Evolutionary conservation across 2,113 vertebrate species (phyloP).

Genomic region (Stomatorhinus ivindoensis): DNA sequence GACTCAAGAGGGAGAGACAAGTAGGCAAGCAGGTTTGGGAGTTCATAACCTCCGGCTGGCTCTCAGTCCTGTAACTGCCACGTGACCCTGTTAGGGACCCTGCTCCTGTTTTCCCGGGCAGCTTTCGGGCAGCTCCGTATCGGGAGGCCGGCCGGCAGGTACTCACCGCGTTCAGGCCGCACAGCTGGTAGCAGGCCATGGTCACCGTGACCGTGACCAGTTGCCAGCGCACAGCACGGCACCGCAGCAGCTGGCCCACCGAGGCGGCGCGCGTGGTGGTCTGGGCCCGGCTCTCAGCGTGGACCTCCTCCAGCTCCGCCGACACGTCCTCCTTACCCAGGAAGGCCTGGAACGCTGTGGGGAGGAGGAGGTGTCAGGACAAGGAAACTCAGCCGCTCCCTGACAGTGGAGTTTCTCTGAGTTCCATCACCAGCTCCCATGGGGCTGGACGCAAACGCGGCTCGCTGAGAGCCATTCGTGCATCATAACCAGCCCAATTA

Average conservation of each 20-base stretch:
- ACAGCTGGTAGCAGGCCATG: constrained; percentile 93
- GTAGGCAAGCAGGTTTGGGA: not conserved
- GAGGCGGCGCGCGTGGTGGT: constrained; percentile 58
- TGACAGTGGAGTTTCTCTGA: not conserved
- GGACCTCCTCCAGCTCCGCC: constrained; percentile 73
- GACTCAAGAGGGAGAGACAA: not conserved
- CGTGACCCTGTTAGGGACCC: not conserved
- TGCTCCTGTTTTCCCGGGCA: not conserved
- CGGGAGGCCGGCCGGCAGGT: not conserved
- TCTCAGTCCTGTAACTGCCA: not conserved
- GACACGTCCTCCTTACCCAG: constrained; percentile 77
- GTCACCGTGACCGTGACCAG: constrained; percentile 69
- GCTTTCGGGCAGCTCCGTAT: not conserved
- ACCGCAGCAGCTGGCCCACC: constrained; percentile 62
- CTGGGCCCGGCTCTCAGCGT: constrained; percentile 65
- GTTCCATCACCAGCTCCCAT: not conserved
- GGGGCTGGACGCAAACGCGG: not conserved
- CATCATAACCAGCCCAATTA: not conserved
- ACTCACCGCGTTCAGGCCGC: constrained; percentile 89
- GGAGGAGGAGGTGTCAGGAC: not conserved
- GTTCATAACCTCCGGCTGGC: not conserved
- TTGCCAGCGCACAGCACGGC: constrained; percentile 69
- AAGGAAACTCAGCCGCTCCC: not conserved
- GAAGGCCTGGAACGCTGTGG: constrained; percentile 77
- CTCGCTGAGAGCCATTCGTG: not conserved